Base-by-base conservation (phyloP, 2,113 vertebrate genomes). In the Peromyscus maniculatus region DNA sequence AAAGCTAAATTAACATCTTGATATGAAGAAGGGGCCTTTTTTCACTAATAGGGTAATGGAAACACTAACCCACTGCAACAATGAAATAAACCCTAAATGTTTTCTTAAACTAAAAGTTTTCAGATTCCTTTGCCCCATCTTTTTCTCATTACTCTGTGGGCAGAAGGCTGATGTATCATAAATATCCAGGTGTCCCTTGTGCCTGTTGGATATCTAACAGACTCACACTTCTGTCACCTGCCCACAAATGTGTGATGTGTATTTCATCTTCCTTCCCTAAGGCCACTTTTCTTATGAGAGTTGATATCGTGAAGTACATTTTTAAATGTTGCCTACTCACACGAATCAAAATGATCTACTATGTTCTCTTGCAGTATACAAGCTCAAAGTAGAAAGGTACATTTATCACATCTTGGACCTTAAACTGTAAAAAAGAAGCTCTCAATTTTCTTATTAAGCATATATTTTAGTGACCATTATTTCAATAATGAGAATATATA, bases 51-150 rank as follows among this genome's bases (percentile, higher is more conserved):
- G 59, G 28, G 64, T 52, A 90, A 89, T 46, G 71, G 77, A 86
- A 92, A 71, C 39, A 86, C 79, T 86, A 94, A 91, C 17, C 22
- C 39, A 33, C 39, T 89, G 31, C 33, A 78, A 78, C 22, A 8
- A 49, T 4, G 16, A 67, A 72, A 0, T 72, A 75, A 94, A 69
- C 62, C n/a, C 77, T 78, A 10, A 67, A 26, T 77, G 15, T 91
- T 95, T 97, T 67, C 57, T 95, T 94, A 93, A 94, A 87, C 36
- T 74, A 33, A 88, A 80, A n/a, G 17, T 55, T 69, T 91, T 93
- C 55, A 19, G 33, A 67, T 78, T 15, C 13, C 7, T 43, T 71
- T 71, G 66, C 46, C 49, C 39, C 22, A 15, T 69, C 78, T 62
- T 87, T 91, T 57, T 82, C 69, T 92, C 22, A 31, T 91, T 66